Base-by-base conservation (phyloP, 1,140 invertebrate genomes). In the Carcinoscorpius rotundicauda region DNA sequence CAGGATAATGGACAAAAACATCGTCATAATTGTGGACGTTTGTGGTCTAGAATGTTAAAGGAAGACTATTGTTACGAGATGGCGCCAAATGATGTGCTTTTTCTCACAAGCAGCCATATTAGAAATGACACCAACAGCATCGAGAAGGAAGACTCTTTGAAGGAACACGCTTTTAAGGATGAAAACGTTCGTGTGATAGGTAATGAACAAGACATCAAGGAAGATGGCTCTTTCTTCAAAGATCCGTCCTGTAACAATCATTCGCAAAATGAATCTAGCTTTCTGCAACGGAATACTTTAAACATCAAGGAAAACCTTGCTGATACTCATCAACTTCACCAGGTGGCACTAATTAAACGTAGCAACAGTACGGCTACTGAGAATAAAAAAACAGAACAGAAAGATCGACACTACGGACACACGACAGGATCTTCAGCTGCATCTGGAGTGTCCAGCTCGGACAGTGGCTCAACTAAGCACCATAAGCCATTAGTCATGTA, bases 1-100 rank as follows among this genome's bases (percentile, higher is more conserved):
- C 65, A 63, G 9, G 64, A 65, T 51, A 61, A 60, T 3, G 60
- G 49, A 8, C 51, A 56, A 11, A 56, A 62, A 1, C 56, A 48
- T 29, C 55, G 53, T 51, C 57, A 55, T 5, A 49, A 56, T 9
- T 51, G 60, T 6, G 64, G 64, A 9, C 29, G 29, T 29, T 11
- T 69, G 8, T 69, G 68, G 68, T 69, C 63, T 50, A 49, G 62
- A 29, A 62, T 64, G 51, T 62, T 58, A 4, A 64, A 69, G 3
- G 67, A 69, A 55, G 67, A 69, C 56, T 69, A 69, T 52, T 49
- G 67, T 1, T 51, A 55, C 51, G 67, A 66, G 56, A 69, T 69
- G 67, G 67, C 64, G 6, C 64, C 63, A 51, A 66, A 63, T 53
- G 67, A 69, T 56, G 63, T 68, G 2, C 63, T 63, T 3, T 68